These are phyloP conservation scores for Oryctes rhinoceros DNA, from an alignment of 1,140 invertebrate species.

Conservation along the genomic window DNA sequence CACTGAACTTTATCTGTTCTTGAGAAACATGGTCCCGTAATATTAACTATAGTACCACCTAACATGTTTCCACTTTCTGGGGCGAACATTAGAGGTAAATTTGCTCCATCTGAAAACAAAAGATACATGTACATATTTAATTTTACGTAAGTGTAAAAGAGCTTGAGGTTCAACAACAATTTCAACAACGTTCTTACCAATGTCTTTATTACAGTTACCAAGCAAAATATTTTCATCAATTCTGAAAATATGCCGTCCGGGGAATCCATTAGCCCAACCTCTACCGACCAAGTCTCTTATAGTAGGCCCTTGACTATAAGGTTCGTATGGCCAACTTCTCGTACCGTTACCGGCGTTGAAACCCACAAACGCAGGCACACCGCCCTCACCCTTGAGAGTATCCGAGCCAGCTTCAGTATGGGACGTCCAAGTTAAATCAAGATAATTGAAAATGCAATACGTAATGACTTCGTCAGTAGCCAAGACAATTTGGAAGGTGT, in stretches of 20 bases:
- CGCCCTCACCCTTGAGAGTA: slow-evolving; percentile 85
- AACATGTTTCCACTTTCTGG: slow-evolving; percentile 96
- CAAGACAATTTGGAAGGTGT: slow-evolving; percentile 93
- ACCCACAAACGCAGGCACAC: slow-evolving; percentile 88
- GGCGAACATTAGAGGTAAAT: slow-evolving; percentile 85
- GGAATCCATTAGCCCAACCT: slow-evolving; percentile 87
- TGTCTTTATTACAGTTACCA: slow-evolving; percentile 91
- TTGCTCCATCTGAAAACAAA: slow-evolving; percentile 72
- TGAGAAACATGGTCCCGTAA: slow-evolving; percentile 91
- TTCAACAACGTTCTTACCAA: slow-evolving; percentile 65
- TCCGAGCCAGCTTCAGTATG: slow-evolving; percentile 92
- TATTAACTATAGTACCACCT: slow-evolving; percentile 92
- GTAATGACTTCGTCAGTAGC: slow-evolving; percentile 94
- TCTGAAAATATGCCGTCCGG: slow-evolving; percentile 91
- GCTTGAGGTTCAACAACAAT: no score
- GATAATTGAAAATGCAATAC: slow-evolving; percentile 95
- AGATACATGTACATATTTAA: not conserved
- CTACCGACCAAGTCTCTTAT: slow-evolving; percentile 81
- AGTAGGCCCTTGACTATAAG: slow-evolving; percentile 88
- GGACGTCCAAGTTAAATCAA: slow-evolving; percentile 87
- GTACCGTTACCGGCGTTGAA: slow-evolving; percentile 97
- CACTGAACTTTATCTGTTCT: slow-evolving; percentile 77
- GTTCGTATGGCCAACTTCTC: slow-evolving; percentile 86
- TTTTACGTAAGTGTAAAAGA: not conserved
- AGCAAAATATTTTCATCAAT: slow-evolving; percentile 94